phyloP scores from a whole-genome alignment of 2,113 vertebrate species.

The Meles meles region DNA sequence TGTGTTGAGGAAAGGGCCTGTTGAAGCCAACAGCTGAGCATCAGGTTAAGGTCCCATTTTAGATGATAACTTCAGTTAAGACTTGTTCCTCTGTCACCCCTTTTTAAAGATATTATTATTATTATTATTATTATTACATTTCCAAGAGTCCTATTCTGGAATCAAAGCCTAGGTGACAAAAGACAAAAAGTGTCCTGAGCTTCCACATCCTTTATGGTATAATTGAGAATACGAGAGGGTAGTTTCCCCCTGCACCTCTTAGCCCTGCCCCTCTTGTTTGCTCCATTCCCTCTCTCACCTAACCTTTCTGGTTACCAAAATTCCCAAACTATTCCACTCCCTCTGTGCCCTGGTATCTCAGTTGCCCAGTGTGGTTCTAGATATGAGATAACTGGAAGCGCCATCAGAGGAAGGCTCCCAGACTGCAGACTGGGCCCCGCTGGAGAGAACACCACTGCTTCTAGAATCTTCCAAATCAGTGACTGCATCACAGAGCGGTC shows the following conservation, averaged over 20 bases:
- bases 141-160: neutral
- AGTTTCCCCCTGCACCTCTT: neutral
- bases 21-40: slow-evolving; percentile 25
- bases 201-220: neutral
- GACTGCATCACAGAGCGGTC: neutral
- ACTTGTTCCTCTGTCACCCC: neutral
- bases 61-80: slow-evolving; percentile 10
- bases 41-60: slow-evolving; percentile 34
- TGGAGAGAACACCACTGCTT: neutral
- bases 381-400: neutral
- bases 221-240: neutral
- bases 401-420: neutral
- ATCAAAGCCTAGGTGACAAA: neutral
- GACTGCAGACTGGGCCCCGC: neutral
- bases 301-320: neutral
- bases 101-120: neutral
- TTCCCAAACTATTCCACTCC: neutral
- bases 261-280: neutral
- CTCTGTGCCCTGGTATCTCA: neutral
- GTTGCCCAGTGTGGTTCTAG: neutral
- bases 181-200: neutral
- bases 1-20: neutral
- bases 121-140: neutral
- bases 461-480: neutral
- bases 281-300: neutral